These are phyloP conservation scores for Patella vulgata DNA, from an alignment of 1,140 invertebrate genomes.

Conservation along the genomic window DNA sequence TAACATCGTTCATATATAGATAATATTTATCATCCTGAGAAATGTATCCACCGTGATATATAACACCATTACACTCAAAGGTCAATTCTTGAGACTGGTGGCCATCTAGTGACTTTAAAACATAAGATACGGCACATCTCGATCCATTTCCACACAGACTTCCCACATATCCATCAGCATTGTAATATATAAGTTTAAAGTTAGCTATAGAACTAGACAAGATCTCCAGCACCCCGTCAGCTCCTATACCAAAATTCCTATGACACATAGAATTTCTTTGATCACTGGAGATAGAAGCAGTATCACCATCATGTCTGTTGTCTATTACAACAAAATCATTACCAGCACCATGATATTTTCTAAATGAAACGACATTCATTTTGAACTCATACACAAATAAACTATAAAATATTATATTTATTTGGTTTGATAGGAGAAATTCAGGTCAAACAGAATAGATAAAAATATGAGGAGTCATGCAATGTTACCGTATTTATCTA, in stretches of 20 bases:
- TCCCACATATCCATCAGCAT: constrained; percentile 22
- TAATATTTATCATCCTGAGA: constrained; percentile 1
- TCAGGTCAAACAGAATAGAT: too few species aligned
- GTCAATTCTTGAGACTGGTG: not conserved
- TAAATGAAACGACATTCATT: too few species aligned
- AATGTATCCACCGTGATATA: constrained; percentile 11
- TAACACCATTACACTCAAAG: constrained; percentile 31
- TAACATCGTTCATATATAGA: constrained; percentile 19
- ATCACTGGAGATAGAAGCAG: not conserved
- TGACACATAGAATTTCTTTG: constrained; percentile 22
- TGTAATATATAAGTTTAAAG: constrained; percentile 26
- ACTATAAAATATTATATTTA: too few species aligned
- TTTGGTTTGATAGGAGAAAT: too few species aligned
- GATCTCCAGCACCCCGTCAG: constrained; percentile 31
- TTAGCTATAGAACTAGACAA: too few species aligned
- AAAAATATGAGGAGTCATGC: too few species aligned
- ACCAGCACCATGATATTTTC: constrained; percentile 36
- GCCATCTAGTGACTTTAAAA: too few species aligned
- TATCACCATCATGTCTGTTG: constrained; percentile 2
- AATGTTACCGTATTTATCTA: too few species aligned
- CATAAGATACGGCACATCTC: constrained; percentile 27
- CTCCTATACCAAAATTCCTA: constrained; percentile 31
- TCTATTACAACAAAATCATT: constrained; percentile 35
- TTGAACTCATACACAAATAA: too few species aligned
- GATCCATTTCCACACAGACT: constrained; percentile 39